Base-by-base conservation (phyloP, 2,888 invertebrate genomes). In the Ormyrus thymus region DNA sequence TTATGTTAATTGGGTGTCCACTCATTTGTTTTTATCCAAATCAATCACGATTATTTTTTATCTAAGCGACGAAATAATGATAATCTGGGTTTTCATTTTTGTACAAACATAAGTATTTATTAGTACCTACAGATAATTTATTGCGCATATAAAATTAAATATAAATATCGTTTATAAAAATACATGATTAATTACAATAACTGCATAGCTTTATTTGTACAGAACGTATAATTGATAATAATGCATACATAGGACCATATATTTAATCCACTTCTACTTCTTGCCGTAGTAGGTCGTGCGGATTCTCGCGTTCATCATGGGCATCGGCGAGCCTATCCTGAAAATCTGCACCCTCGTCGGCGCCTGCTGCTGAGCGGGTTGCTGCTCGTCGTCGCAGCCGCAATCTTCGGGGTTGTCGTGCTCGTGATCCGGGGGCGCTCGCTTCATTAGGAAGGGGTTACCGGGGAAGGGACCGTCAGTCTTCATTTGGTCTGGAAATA, bases 391-490 rank as follows among this genome's bases (percentile, higher is more conserved):
- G 10, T 79, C 79, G 10, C 69, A 74, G 9, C 51, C 74, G n/a
- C 79, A 79, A 64, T 77, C 74, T 11, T 55, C 53, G 7, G 9
- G 50, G 29, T 59, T 58, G 7, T 56, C 61, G 7, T 61, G 78
- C 29, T 53, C 43, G n/a, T 15, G 55, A 10, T 1, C 46, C 59
- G 0, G 69, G 0, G 29, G 29, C n/a, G 53, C 29, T 56, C 61
- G 69, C n/a, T 76, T 80, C 0, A 65, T 64, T 8, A 80, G 10
- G 48, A 78, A 65, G 29, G 81, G 77, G 59, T 69, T 75, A n/a
- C 55, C 48, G 10, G 55, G 9, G 45, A 29, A 61, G 53, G 77
- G 55, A 15, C 55, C 53, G 53, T 45, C 7, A 11, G 2, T 58
- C 46, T n/a, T 80, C 51, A 73, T 43, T 10, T 56, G 51, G 6